Evolutionary conservation across 1,140 invertebrate species (phyloP), one percentile per base, ranked within the genome.

Genomic region (Ridgeia piscesae): DNA sequence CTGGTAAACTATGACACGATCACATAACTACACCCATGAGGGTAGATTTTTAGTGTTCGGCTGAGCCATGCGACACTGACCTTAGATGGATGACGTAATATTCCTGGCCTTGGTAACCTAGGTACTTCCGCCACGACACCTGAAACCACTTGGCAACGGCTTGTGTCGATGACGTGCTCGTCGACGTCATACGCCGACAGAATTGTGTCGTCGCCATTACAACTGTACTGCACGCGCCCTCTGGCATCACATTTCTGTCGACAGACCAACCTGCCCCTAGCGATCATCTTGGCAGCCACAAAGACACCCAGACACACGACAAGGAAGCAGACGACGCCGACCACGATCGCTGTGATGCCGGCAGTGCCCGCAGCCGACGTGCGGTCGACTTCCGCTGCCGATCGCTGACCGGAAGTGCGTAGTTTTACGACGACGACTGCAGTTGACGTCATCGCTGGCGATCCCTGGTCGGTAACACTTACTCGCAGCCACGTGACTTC

Each of bases 341-440:
- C 58, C 11, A 77, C 58, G 27, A 77, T 77, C 58, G 58, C 58
- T 21, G 58, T 77, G 27, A 77, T 21, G 27, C 58, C 58, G 58
- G 58, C 58, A 21, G 58, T 21, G 27, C 58, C 27, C 58, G 58
- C 58, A 27, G 58, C 14, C 58, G 58, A 77, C 58, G 17, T 31
- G 58, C 27, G 58, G 17, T 21, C 58, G 17, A 77, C 58, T 77
- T 77, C 58, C 58, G 58, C 58, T 77, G 58, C 58, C 58, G 58
- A 77, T 31, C 58, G 58, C 17, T 17, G 11, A 77, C 58, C 58
- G 58, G 58, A 77, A 77, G 58, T 77, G 58, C 58, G 58, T 77
- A 77, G 4, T 77, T 77, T 77, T 77, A 93, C 77, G 90, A 88
- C 50, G 27, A 93, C 91, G 17, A 92, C n/a, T n/a, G 92, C 91